These are phyloP conservation scores for Lepidothrix coronata DNA, from an alignment of 2,113 vertebrate species.

Conservation along the genomic window DNA sequence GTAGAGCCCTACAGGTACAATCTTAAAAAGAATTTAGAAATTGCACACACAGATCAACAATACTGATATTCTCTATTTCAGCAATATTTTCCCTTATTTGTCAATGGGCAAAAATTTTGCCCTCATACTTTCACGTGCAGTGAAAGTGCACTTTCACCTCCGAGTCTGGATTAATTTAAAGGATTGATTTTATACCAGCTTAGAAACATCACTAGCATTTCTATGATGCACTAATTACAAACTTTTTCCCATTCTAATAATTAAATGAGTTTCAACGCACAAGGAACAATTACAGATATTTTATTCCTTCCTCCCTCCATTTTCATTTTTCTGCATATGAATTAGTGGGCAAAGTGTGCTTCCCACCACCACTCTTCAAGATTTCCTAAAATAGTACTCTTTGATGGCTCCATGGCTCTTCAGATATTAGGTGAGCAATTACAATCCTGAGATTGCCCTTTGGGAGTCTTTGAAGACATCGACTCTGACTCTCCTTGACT, in stretches of 20 bases:
- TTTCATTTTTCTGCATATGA: not conserved
- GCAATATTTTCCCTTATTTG: not conserved
- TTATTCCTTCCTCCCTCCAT: not conserved
- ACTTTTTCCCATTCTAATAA: not conserved
- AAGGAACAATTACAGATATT: not conserved
- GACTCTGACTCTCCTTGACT: not conserved
- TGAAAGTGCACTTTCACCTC: not conserved
- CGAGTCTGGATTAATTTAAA: not conserved
- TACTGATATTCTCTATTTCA: not conserved
- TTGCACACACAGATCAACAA: not conserved
- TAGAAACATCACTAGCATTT: not conserved
- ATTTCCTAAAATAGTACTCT: not conserved
- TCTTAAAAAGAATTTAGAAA: not conserved
- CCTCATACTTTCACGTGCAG: not conserved
- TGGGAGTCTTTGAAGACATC: not conserved
- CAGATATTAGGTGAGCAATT: not conserved
- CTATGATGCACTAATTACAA: not conserved
- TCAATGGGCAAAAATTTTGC: not conserved
- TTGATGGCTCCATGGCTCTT: not conserved
- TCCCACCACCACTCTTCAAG: not conserved
- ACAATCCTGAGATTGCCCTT: not conserved
- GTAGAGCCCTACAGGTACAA: not conserved
- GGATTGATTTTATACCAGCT: not conserved
- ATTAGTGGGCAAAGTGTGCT: not conserved
- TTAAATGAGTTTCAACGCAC: not conserved